A percentile compares a stretch with the other conserved stretches of the same genome.
Evolutionary conservation across 1,140 invertebrate genomes (phyloP).

Genomic region (Penaeus indicus): DNA sequence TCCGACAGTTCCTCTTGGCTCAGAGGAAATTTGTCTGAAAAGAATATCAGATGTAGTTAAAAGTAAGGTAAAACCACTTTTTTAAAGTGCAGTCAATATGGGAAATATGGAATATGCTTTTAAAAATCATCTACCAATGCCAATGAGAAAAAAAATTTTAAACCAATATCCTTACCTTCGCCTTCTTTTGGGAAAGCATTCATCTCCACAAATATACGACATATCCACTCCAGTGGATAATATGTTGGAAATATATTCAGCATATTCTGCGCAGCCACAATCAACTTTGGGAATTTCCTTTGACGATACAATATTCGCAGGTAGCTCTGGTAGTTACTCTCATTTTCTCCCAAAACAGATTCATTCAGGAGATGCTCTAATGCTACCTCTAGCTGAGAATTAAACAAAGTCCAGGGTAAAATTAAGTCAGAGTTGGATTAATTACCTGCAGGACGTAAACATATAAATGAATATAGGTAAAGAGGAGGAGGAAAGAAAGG

Average conservation of each 20-base stretch:
- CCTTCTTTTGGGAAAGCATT: conserved; percentile 22
- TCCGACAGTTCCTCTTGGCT: conserved; percentile 13
- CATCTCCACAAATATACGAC: conserved; percentile 42
- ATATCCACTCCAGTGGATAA: conserved; percentile 53
- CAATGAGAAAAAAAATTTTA: background rate
- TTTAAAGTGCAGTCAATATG: background rate
- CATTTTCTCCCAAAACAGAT: conserved; percentile 51
- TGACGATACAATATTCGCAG: conserved; percentile 38
- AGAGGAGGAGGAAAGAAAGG: too few relatives aligned
- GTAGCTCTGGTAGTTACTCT: conserved; percentile 49
- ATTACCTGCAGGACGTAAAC: too few relatives aligned
- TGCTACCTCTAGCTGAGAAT: conserved; percentile 40
- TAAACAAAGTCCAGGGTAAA: background rate
- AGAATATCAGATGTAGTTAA: background rate
- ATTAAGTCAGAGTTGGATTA: background rate
- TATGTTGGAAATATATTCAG: conserved; percentile 37
- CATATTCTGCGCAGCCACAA: conserved; percentile 41
- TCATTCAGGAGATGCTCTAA: conserved; percentile 48
- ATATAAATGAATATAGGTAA: too few relatives aligned
- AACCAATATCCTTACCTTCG: conserved; percentile 22
- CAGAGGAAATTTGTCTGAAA: conserved; percentile 39
- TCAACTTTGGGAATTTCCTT: conserved; percentile 2
- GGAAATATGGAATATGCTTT: background rate
- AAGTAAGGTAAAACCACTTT: background rate
- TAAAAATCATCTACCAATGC: background rate